Conservation (phyloP, 2,797 vertebrate genomes). For the Rhynchonycteris naso region DNA sequence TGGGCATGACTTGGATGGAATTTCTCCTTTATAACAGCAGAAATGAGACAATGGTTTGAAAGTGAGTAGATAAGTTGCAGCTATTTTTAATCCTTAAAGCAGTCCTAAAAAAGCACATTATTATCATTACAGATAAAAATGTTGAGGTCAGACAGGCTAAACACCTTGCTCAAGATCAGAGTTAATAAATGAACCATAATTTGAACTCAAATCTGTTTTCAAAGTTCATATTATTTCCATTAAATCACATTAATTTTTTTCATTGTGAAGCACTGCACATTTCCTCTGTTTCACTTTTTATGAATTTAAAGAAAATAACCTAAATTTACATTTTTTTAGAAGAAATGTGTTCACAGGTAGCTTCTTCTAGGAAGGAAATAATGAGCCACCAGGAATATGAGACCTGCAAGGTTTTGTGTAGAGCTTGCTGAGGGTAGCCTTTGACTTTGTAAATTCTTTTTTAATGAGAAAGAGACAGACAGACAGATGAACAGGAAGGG, state of each 20-base stretch:
- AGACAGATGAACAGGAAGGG: too few species aligned
- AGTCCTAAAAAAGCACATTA: not conserved
- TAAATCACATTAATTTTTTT: not conserved
- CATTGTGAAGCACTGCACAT: not conserved
- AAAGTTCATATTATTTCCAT: not conserved
- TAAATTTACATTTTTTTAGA: not conserved
- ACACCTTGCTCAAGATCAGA: constrained; percentile 20
- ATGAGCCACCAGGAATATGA: not conserved
- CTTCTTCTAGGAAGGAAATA: not conserved
- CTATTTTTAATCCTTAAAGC: not conserved
- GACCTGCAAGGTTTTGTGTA: not conserved
- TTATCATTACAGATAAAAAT: not conserved
- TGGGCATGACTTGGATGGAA: not conserved
- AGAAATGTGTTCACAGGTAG: not conserved
- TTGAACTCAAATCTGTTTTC: constrained; percentile 27
- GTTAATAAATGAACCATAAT: not conserved
- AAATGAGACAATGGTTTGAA: not conserved
- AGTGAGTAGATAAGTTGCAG: not conserved
- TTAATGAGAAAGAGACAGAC: too few species aligned
- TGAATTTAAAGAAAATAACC: not conserved
- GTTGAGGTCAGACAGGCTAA: not conserved
- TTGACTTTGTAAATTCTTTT: not conserved
- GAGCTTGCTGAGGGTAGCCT: not conserved
- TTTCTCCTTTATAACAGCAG: not conserved
- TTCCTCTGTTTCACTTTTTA: not conserved